Evolutionary conservation across 2,888 invertebrate genomes (phyloP).

Genomic region (Antheraea assamensis): DNA sequence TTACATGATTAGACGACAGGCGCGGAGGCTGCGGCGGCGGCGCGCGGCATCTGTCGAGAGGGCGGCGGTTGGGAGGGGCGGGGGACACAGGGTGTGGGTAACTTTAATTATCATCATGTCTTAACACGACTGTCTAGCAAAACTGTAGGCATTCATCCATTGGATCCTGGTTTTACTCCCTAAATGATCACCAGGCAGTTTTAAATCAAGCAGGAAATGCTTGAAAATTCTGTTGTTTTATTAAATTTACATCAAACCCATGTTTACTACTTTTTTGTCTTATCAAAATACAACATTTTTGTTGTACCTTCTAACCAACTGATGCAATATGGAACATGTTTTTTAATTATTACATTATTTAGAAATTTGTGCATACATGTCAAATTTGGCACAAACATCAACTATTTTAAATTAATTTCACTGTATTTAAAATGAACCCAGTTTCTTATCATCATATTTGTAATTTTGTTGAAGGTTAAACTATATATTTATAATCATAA

Average conservation of each 20-base stretch:
- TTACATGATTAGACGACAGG: constrained; percentile 73
- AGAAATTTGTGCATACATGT: too few relatives aligned
- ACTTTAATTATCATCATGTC: constrained; percentile 51
- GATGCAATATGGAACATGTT: too few relatives aligned
- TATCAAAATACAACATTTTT: background rate
- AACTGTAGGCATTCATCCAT: constrained; percentile 12
- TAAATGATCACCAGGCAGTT: background rate
- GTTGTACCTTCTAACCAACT: background rate
- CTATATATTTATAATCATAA: background rate
- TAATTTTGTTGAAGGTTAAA: background rate
- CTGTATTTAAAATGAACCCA: background rate
- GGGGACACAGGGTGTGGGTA: constrained; percentile 45
- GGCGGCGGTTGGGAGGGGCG: constrained; percentile 54
- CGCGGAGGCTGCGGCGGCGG: constrained; percentile 53
- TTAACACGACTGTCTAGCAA: constrained; percentile 22
- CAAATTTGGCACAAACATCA: too few relatives aligned
- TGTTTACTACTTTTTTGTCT: background rate
- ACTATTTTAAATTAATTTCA: too few relatives aligned
- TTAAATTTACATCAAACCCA: background rate
- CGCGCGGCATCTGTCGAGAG: constrained; percentile 61
- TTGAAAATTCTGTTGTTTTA: background rate
- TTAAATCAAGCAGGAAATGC: background rate
- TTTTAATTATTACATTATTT: too few relatives aligned
- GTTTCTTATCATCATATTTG: background rate
- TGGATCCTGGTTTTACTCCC: background rate